A percentile compares a stretch with the other conserved stretches of the same genome.
phyloP scores from a whole-genome alignment of 2,888 invertebrate species.

The Amphiduros pacificus region DNA sequence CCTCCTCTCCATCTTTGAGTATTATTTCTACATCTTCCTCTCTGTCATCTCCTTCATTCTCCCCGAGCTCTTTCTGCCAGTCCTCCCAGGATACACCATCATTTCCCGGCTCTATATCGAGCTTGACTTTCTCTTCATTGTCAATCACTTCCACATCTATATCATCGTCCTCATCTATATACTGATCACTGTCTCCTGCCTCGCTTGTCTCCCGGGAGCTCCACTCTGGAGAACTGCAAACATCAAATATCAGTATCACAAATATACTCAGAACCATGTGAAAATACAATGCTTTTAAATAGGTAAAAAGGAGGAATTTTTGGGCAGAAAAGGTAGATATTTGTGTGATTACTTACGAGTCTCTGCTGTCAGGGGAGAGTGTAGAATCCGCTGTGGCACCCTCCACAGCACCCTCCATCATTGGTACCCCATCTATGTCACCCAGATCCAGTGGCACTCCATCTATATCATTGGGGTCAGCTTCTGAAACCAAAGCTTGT shows the following conservation, averaged over 20 bases:
- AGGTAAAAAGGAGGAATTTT: background rate
- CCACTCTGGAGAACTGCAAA: too few species aligned
- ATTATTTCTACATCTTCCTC: constrained; percentile 8
- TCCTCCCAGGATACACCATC: background rate
- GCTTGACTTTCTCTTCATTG: background rate
- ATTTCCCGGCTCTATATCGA: background rate
- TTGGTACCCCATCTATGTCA: too few species aligned
- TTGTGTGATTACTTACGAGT: too few species aligned
- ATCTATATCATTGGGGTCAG: too few species aligned
- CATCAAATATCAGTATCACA: background rate
- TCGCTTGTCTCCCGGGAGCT: too few species aligned
- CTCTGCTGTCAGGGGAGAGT: too few species aligned
- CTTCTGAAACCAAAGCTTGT: too few species aligned
- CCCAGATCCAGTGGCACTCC: too few species aligned
- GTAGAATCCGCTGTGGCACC: too few species aligned
- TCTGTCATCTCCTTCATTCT: constrained; percentile 9
- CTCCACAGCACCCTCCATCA: too few species aligned
- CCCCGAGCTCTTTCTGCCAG: background rate
- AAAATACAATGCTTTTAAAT: background rate
- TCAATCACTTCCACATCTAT: background rate
- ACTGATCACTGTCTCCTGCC: background rate
- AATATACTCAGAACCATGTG: background rate
- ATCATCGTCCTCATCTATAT: background rate
- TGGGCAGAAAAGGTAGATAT: background rate
- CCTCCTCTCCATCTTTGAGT: constrained; percentile 14